Percentiles rank a stretch among this genome's conserved stretches.
These are phyloP conservation scores for Heliconius cydno DNA, from an alignment of 2,888 invertebrate genomes.

Conservation along the genomic window DNA sequence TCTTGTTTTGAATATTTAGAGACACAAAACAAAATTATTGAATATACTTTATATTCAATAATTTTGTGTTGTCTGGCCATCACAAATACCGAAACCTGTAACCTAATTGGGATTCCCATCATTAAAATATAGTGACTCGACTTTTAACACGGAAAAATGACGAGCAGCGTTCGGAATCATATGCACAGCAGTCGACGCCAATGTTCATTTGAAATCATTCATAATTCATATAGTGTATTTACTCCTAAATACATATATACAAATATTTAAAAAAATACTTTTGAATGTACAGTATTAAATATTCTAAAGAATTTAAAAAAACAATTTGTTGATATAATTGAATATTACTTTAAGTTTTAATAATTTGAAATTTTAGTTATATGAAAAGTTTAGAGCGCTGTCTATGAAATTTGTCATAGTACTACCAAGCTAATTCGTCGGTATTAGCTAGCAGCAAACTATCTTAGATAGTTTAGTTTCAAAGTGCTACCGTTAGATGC, in stretches of 20 bases:
- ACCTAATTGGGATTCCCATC: conserved; percentile 43
- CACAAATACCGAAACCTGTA: conserved; percentile 31
- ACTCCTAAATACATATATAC: background rate
- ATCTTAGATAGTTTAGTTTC: background rate
- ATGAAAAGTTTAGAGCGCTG: background rate
- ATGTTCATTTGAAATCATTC: background rate
- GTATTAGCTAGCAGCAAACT: background rate
- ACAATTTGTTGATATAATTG: background rate
- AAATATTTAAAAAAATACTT: background rate
- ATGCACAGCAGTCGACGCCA: conserved; percentile 30
- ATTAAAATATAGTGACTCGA: conserved; percentile 64
- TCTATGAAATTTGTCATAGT: conserved; percentile 18
- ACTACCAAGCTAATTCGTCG: background rate
- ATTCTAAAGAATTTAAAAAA: background rate
- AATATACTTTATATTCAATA: background rate
- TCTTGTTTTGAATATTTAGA: background rate
- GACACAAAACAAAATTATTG: background rate
- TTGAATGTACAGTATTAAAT: background rate
- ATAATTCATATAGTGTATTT: conserved; percentile 7
- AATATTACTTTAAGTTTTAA: background rate
- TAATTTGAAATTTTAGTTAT: background rate
- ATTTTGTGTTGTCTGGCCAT: background rate
- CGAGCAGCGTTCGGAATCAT: conserved; percentile 54
- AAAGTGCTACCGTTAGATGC: background rate
- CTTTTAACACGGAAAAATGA: conserved; percentile 80